These are phyloP conservation scores for Leptarthrus brevirostris DNA, from an alignment of 2,888 invertebrate species.

Conservation along the genomic window DNA sequence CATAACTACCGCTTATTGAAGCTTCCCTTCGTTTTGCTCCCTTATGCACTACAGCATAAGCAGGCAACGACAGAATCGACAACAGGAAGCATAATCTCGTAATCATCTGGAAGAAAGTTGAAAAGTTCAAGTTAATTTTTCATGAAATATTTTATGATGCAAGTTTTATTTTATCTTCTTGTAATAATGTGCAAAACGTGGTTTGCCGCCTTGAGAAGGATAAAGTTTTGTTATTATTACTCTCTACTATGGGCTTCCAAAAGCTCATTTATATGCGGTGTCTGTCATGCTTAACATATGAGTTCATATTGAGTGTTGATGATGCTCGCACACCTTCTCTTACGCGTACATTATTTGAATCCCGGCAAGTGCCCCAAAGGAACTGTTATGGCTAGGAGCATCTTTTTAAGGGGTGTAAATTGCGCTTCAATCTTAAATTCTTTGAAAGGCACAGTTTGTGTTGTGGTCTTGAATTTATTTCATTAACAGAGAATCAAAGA, in stretches of 20 bases:
- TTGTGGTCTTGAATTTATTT: no score
- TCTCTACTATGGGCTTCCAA: slow-evolving; percentile 53
- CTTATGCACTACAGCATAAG: slow-evolving; percentile 59
- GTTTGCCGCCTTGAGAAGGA: not conserved
- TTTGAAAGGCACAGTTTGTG: no score
- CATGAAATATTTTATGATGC: slow-evolving; percentile 10
- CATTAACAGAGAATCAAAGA: no score
- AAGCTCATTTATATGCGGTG: slow-evolving; percentile 58
- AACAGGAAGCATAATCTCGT: slow-evolving; percentile 57
- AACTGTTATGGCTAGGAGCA: not conserved
- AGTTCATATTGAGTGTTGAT: slow-evolving; percentile 60
- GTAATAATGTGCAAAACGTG: slow-evolving; percentile 49
- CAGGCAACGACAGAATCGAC: not conserved
- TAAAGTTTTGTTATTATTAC: slow-evolving; percentile 47
- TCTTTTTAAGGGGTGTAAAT: not conserved
- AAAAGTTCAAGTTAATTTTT: slow-evolving; percentile 16
- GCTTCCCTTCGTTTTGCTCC: slow-evolving; percentile 60
- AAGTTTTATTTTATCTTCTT: slow-evolving; percentile 16
- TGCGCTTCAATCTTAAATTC: no score
- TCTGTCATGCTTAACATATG: slow-evolving; percentile 56
- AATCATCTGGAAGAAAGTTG: slow-evolving; percentile 56
- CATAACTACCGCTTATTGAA: slow-evolving; percentile 68
- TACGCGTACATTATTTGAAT: not conserved
- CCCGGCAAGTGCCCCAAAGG: not conserved
- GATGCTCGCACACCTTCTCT: slow-evolving; percentile 49